Percentiles rank a stretch among this genome's conserved stretches.
phyloP scores from a whole-genome alignment of 2,888 invertebrate species.

The Julus scandinavius region DNA sequence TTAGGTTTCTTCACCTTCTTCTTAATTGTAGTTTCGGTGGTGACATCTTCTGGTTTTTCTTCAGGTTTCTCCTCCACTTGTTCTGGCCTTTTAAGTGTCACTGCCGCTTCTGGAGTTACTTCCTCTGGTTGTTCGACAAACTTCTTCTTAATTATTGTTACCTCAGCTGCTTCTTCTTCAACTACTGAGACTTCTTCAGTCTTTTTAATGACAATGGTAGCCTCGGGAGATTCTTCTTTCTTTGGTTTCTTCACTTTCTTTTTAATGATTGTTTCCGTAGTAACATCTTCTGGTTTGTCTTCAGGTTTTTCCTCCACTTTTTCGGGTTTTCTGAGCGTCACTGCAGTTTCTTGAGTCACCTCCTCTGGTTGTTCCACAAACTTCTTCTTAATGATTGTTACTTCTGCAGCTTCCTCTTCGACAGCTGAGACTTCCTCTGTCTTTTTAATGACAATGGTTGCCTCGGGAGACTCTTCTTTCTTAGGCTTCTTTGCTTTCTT shows the following conservation, averaged over 20 bases:
- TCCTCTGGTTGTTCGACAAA: constrained; percentile 41
- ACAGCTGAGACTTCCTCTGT: constrained; percentile 45
- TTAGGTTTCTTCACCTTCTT: constrained; percentile 50
- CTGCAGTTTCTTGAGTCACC: neutral
- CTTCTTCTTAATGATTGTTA: constrained; percentile 43
- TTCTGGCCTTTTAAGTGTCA: constrained; percentile 62
- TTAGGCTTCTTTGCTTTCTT: constrained; percentile 50
- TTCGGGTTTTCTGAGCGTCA: neutral
- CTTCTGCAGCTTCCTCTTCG: constrained; percentile 24
- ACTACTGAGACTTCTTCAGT: constrained; percentile 35
- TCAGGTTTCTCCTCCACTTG: constrained; percentile 45
- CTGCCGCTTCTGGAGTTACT: constrained; percentile 53
- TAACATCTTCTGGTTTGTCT: constrained; percentile 14
- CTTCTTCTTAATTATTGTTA: constrained; percentile 57
- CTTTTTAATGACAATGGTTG: constrained; percentile 50
- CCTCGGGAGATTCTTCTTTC: constrained; percentile 55
- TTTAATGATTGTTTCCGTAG: constrained; percentile 30
- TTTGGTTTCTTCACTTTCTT: constrained; percentile 55
- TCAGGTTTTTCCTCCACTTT: constrained; percentile 19
- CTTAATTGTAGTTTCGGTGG: neutral
- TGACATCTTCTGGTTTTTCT: constrained; percentile 49
- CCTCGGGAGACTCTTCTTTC: constrained; percentile 52
- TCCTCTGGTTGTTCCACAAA: constrained; percentile 52
- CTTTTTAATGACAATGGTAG: constrained; percentile 46
- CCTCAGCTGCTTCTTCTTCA: constrained; percentile 57